Evolutionary conservation across 2,797 vertebrate genomes (phyloP), one percentile per base, ranked within the genome.

Genomic region (Xiphorhynchus erythropygius): DNA sequence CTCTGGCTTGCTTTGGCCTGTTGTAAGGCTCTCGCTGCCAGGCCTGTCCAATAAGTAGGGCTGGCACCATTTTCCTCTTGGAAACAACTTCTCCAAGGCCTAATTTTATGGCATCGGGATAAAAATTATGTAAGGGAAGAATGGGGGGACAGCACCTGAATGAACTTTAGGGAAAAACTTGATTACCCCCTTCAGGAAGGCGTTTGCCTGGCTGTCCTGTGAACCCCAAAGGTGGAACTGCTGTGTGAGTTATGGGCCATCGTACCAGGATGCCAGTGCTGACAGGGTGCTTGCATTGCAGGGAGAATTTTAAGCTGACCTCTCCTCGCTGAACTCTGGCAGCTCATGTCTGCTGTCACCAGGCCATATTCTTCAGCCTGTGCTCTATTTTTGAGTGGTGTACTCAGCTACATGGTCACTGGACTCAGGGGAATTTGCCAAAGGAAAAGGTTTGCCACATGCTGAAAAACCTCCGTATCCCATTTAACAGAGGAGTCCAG

Each of bases 21-120:
- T 49, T 88, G 75, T 19, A 11, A 59, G 18, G 35, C 49, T 86
- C 64, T 86, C 17, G 0, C 47, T 59, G 94, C 94, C 96, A 93
- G 88, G 91, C 77, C 84, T 93, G 89, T 94, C 94, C 57, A 88
- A 91, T 89, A 93, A 94, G 67, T 73, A 71, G 78, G 78, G 67
- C 92, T 89, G 94, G 90, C 84, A 85, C 69, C 41, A 27, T 75
- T 90, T 80, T 94, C 87, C n/a, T 63, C 35, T 62, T 92, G 86
- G 84, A 96, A 96, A 60, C 24, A 2, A 74, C 56, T 56, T 35
- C 87, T 70, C 71, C 13, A 9, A 84, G 82, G 67, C 69, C 42
- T 91, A 35, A 60, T 90, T 93, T 46, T 41, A 64, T 75, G 50
- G 27, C 12, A 91, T 50, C n/a, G 3, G 56, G 56, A 16, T 71